Evolutionary conservation across 1,140 invertebrate species (phyloP), one percentile per base, ranked within the genome.

Genomic region (Parapsyche elsis): DNA sequence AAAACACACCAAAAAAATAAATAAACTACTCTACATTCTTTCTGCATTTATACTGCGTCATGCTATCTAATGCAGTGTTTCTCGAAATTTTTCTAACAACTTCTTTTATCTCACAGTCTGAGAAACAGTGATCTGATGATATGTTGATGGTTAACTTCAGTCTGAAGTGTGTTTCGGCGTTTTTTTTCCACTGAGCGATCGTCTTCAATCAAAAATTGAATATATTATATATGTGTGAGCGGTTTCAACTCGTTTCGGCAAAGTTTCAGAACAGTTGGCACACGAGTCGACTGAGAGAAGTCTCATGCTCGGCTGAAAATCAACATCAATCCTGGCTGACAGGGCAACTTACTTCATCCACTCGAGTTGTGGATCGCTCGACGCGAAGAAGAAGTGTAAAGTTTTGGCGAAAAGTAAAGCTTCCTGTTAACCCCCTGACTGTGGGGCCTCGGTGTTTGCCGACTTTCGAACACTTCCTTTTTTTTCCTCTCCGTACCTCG

Each of bases 301-400:
- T 73, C 64, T 79, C 46, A 44, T 57, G 70, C 78, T 79, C 45
- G 21, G 16, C 45, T 74, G 67, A 73, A 74, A 79, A 79, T 79
- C 78, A 79, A 79, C 78, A 79, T 79, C 78, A 79, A 71, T 73
- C 67, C 67, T 24, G 38, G 21, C 78, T 79, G 78, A 79, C 71
- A 61, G 67, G 38, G 44, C 67, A 73, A 79, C 78, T 79, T 79
- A 73, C 70, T 59, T 79, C 78, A 79, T 79, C 71, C 71, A 59
- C 78, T 45, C 78, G 67, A 79, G 64, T 71, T 79, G 23, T 19
- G 59, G 5, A 5, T 23, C 49, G 5, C 53, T 59, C n/a, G n/a
- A n/a, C 16, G 16, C n/a, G 16, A 10, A n/a, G 24, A 79, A 79
- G 44, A 73, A 79, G 78, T 59, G 21, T 45, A 79, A 79, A 79